Conservation (phyloP, 1,140 invertebrate genomes). For the Diuraphis noxia region DNA sequence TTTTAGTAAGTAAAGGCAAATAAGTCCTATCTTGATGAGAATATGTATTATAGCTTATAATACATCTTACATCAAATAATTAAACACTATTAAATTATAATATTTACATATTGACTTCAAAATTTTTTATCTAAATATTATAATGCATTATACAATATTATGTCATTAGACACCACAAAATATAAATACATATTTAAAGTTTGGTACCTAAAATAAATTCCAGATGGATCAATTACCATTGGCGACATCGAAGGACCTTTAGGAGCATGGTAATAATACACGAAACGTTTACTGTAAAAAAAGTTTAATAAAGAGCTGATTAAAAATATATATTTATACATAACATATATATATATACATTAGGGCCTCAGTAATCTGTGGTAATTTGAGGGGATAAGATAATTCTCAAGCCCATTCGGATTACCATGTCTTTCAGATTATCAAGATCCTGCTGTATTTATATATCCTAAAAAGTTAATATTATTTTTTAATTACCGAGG, state of each 20-base stretch:
- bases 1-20: neutral
- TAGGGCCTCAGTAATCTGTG: too few species aligned
- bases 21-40: neutral
- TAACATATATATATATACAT: too few species aligned
- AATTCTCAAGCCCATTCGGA: too few species aligned
- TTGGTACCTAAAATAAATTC: conserved; percentile 67
- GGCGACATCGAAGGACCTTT: conserved; percentile 84
- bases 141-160: neutral
- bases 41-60: neutral
- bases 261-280: conserved; percentile 79
- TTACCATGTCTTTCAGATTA: too few species aligned
- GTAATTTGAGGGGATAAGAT: too few species aligned
- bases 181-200: neutral
- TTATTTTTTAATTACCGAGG: conserved; percentile 66
- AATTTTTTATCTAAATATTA: neutral
- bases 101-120: neutral
- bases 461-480: neutral
- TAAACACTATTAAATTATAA: too few species aligned
- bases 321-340: too few species aligned
- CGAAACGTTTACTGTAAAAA: conserved; percentile 78
- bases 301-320: neutral
- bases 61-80: neutral
- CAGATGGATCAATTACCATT: conserved; percentile 77
- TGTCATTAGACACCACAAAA: neutral
- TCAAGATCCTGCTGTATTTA: too few species aligned